Evolutionary conservation across 2,888 invertebrate species (phyloP).

Genomic region (Limnephilus rhombicus): DNA sequence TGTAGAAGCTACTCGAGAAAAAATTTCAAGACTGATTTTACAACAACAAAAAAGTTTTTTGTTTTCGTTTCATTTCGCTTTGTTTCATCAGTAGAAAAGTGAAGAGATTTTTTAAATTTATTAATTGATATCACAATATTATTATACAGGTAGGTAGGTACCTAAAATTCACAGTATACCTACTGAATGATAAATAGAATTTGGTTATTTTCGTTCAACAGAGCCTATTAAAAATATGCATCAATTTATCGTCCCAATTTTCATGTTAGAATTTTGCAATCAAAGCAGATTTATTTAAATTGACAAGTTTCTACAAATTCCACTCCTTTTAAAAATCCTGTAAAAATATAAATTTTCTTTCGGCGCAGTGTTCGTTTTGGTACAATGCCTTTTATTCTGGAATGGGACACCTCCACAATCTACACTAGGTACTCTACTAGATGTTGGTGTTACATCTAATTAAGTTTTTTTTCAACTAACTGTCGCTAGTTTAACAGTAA

Average conservation of each 20-base stretch:
- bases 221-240: background rate
- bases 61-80: no score
- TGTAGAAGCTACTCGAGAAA: no score
- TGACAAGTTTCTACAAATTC: background rate
- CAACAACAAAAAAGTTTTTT: no score
- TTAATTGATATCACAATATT: no score
- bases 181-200: no score
- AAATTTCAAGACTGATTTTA: no score
- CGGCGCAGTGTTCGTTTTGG: background rate
- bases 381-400: background rate
- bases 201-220: no score
- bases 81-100: no score
- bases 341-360: background rate
- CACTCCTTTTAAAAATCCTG: background rate
- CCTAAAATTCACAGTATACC: background rate
- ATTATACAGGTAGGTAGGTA: no score
- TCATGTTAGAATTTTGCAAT: background rate
- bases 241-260: background rate
- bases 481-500: background rate
- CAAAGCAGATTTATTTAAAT: background rate
- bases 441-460: conserved; percentile 9
- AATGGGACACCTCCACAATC: conserved; percentile 13
- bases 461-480: background rate
- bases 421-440: conserved; percentile 5
- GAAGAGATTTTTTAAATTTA: no score